Evolutionary conservation across 2,797 vertebrate species (phyloP).

Genomic region (Chanos chanos): DNA sequence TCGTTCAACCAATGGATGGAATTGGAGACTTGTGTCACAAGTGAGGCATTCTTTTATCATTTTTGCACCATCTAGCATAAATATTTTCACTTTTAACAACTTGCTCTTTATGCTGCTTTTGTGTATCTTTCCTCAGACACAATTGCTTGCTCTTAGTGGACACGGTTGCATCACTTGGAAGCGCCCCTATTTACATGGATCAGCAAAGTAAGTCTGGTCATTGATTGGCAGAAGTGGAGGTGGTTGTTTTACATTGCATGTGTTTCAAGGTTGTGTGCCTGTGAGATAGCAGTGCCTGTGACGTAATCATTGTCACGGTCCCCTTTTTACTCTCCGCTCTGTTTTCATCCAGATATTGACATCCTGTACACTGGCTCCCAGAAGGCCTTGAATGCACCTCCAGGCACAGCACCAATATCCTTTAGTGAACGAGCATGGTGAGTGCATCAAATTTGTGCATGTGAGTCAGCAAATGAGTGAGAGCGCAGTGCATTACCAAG

Average conservation of each 20-base stretch:
- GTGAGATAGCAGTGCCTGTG: background rate
- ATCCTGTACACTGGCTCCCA: slow-evolving; percentile 89
- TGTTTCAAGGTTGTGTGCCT: background rate
- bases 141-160: slow-evolving; percentile 91
- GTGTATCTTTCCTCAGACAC: slow-evolving; percentile 66
- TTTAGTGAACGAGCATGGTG: slow-evolving; percentile 92
- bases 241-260: background rate
- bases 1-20: slow-evolving; percentile 86
- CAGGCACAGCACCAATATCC: slow-evolving; percentile 87
- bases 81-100: background rate
- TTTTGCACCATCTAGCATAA: background rate
- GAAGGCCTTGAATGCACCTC: slow-evolving; percentile 88
- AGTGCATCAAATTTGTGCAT: slow-evolving; percentile 7
- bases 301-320: background rate
- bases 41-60: slow-evolving; percentile 60
- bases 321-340: background rate
- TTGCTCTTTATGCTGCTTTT: background rate
- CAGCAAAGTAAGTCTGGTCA: slow-evolving; percentile 77
- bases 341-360: slow-evolving; percentile 79
- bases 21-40: slow-evolving; percentile 86
- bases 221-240: background rate
- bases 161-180: slow-evolving; percentile 88
- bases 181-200: slow-evolving; percentile 90
- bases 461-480: background rate
- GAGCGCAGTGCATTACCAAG: background rate